Conservation (phyloP, 2,888 invertebrate genomes). For the Phortica okadai region DNA sequence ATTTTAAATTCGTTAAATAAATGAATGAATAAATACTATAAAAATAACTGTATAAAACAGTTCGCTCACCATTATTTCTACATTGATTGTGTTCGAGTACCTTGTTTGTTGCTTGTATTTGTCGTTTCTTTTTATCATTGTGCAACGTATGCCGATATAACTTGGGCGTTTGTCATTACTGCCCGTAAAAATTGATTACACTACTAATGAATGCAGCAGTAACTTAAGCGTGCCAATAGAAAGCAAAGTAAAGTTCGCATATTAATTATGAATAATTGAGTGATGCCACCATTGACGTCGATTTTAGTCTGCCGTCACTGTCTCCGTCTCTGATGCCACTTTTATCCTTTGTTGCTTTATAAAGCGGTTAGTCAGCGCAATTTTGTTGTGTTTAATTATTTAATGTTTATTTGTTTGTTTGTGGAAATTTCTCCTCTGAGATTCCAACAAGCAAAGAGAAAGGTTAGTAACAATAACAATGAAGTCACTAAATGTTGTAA, state of each 20-base stretch:
- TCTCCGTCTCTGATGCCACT: too few relatives aligned
- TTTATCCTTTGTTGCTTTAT: too few relatives aligned
- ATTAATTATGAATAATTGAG: slow-evolving; percentile 5
- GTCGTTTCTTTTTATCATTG: too few relatives aligned
- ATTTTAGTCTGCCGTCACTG: neutral
- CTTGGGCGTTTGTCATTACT: too few relatives aligned
- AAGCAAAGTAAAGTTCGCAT: neutral
- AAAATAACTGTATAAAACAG: neutral
- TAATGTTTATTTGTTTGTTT: slow-evolving; percentile 2
- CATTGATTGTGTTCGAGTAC: neutral
- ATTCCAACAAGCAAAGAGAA: neutral
- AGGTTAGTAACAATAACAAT: neutral
- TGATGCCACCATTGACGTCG: neutral
- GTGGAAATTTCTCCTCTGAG: neutral
- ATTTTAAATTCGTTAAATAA: too few relatives aligned
- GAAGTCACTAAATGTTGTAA: neutral
- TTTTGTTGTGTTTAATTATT: slow-evolving; percentile 2
- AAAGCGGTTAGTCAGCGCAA: neutral
- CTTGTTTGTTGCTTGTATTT: neutral
- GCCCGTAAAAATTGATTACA: too few relatives aligned
- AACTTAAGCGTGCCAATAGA: too few relatives aligned
- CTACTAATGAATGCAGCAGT: too few relatives aligned
- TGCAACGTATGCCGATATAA: too few relatives aligned
- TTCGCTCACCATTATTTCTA: neutral
- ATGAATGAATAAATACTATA: too few relatives aligned